Evolutionary conservation across 2,797 vertebrate genomes (phyloP), one percentile per base, ranked within the genome.

Genomic region (Sebastes wilsoni): DNA sequence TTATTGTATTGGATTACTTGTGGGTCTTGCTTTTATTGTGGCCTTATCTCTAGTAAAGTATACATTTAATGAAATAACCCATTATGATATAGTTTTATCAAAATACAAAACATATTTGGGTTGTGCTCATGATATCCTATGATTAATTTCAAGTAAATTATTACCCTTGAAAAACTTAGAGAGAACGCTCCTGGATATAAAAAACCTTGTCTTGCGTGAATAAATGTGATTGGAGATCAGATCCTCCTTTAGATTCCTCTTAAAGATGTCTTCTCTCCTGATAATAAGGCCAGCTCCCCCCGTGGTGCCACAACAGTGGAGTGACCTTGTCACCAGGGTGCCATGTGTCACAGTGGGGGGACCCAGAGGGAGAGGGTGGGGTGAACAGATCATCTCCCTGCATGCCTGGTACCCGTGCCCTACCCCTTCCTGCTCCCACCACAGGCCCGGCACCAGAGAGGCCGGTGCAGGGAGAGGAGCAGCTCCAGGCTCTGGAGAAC

Each of bases 401-500:
- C 88, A 79, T 72, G 77, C 84, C 67, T 87, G 84, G 87, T 86
- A 85, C 86, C 75, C 14, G n/a, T 79, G 89, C 89, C 80, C 87
- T 78, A 77, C 85, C 88, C 42, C 79, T 72, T 76, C 73, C 78
- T 87, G 86, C 87, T 91, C 84, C 88, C 86, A 81, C 90, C 89
- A 88, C 87, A 82, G 84, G 82, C 79, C 83, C 84, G 25, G 86
- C 79, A 85, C 83, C 72, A 65, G 65, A 80, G 85, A 90, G 83
- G 84, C 87, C 36, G 12, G 49, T 59, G 88, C 75, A 72, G 84
- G 72, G 75, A 85, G 84, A 87, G 32, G 83, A 88, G 90, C 87
- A 79, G 89, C 93, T 91, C 84, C 82, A 72, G 89, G 92, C 92
- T 89, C 93, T 79, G 88, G 87, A 94, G 93, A 94, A 92, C 90